A percentile compares a stretch with the other conserved stretches of the same genome.
Conservation (phyloP, 2,888 invertebrate genomes). For the Ornithoptera priamus region DNA sequence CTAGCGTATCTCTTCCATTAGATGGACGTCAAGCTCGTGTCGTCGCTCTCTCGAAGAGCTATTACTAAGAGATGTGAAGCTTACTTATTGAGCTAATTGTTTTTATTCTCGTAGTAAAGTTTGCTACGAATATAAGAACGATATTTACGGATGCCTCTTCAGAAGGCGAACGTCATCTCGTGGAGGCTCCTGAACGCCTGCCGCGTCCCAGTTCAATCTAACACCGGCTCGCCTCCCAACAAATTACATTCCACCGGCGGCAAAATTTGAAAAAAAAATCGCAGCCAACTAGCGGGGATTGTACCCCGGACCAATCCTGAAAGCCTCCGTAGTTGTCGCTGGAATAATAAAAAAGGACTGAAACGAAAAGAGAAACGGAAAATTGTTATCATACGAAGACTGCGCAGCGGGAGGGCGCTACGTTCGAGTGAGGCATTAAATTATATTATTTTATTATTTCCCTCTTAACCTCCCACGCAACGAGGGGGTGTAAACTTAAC, state of each 20-base stretch:
- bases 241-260: slow-evolving; percentile 38
- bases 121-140: too few species aligned
- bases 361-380: slow-evolving; percentile 63
- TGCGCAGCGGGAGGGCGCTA: slow-evolving; percentile 39
- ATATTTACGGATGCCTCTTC: too few species aligned
- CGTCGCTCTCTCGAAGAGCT: too few species aligned
- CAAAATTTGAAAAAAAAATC: slow-evolving; percentile 45
- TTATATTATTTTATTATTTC: slow-evolving; percentile 2
- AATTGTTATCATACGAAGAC: slow-evolving; percentile 73
- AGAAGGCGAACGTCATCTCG: too few species aligned
- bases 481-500: background rate
- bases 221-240: slow-evolving; percentile 25
- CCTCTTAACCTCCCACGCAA: background rate
- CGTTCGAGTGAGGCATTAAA: slow-evolving; percentile 24
- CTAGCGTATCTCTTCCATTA: too few species aligned
- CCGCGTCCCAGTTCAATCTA: slow-evolving; percentile 26
- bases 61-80: too few species aligned
- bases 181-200: slow-evolving; percentile 12
- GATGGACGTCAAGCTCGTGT: too few species aligned
- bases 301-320: slow-evolving; percentile 39
- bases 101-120: too few species aligned
- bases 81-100: too few species aligned
- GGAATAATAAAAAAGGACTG: slow-evolving; percentile 56
- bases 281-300: slow-evolving; percentile 38
- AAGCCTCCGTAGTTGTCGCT: slow-evolving; percentile 60